Evolutionary conservation across 2,888 invertebrate genomes (phyloP).

Genomic region (Napeogenes inachia): DNA sequence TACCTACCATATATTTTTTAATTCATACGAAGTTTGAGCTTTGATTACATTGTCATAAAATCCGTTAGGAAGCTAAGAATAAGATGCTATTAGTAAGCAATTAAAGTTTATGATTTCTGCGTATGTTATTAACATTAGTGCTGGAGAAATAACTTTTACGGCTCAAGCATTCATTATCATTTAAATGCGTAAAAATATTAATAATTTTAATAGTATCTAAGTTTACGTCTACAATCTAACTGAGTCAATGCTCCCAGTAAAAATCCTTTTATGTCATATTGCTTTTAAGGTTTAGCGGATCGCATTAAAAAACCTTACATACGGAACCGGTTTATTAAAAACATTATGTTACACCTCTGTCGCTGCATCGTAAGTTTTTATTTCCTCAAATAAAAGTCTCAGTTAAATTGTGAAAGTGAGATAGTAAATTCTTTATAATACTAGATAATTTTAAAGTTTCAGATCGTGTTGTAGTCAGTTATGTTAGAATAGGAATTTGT

Average conservation of each 20-base stretch:
- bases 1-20: slow-evolving; percentile 77
- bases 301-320: slow-evolving; percentile 19
- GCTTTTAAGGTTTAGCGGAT: slow-evolving; percentile 19
- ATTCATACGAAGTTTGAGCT: slow-evolving; percentile 66
- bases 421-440: slow-evolving; percentile 14
- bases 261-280: slow-evolving; percentile 27
- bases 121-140: slow-evolving; percentile 47
- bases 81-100: slow-evolving; percentile 49
- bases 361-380: slow-evolving; percentile 21
- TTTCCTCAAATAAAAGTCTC: slow-evolving; percentile 15
- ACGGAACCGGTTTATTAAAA: slow-evolving; percentile 25
- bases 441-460: slow-evolving; percentile 12
- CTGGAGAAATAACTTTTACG: slow-evolving; percentile 41
- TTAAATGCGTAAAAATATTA: slow-evolving; percentile 7
- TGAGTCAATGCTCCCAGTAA: slow-evolving; percentile 12
- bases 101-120: slow-evolving; percentile 56
- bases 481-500: neutral
- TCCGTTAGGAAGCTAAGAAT: slow-evolving; percentile 59
- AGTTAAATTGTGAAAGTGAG: slow-evolving; percentile 19
- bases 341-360: slow-evolving; percentile 22
- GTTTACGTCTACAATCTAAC: slow-evolving; percentile 5
- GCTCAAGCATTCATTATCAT: slow-evolving; percentile 42
- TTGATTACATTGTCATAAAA: slow-evolving; percentile 72
- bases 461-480: too few relatives aligned
- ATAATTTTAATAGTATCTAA: slow-evolving; percentile 14